Evolutionary conservation across 2,113 vertebrate species (phyloP).

Genomic region (Glaucidium brasilianum): DNA sequence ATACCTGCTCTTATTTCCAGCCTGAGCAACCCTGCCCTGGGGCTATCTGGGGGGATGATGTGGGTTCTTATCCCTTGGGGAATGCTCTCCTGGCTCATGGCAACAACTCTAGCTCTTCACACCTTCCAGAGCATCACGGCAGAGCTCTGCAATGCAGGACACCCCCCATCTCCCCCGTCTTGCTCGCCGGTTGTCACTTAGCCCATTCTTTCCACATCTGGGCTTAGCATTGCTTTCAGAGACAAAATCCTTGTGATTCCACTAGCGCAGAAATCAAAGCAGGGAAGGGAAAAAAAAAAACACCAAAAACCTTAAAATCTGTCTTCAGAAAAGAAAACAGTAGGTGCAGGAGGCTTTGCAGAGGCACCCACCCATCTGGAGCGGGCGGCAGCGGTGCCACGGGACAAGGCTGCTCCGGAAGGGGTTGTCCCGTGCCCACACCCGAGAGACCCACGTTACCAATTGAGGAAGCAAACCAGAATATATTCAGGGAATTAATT

Average conservation of each 20-base stretch:
- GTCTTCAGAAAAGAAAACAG: neutral
- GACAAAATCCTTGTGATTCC: constrained; percentile 13
- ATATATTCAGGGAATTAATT: constrained; percentile 63
- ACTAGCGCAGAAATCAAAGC: neutral
- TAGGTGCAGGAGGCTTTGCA: neutral
- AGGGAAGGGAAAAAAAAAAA: neutral
- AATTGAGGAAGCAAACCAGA: constrained; percentile 6
- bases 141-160: neutral
- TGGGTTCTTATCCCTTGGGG: neutral
- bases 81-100: neutral
- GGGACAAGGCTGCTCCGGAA: neutral
- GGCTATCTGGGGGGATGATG: rapidly evolving
- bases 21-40: neutral
- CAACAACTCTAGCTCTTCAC: neutral
- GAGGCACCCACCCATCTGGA: neutral
- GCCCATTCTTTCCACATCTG: neutral
- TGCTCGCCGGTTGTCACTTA: neutral
- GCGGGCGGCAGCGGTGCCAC: neutral
- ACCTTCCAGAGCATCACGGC: neutral
- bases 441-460: neutral
- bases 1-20: neutral
- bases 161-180: neutral
- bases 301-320: neutral
- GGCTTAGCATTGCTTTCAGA: neutral
- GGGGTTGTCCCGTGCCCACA: neutral